phyloP scores from a whole-genome alignment of 2,888 invertebrate genomes.

The Neuroscelio doddi region DNA sequence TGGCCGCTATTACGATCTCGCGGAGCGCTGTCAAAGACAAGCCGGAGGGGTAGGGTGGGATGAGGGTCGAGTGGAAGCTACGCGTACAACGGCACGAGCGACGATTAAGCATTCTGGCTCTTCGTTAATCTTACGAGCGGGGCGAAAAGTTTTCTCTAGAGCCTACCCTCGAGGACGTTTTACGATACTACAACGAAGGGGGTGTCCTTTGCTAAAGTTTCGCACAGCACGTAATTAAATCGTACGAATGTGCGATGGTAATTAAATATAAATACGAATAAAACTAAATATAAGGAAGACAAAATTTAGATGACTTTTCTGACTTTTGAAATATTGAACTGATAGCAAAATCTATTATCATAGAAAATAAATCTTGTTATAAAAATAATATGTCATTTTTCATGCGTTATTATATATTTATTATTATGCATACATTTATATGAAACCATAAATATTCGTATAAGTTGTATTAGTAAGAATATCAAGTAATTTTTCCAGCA shows the following conservation, averaged over 20 bases:
- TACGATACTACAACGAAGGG: conserved; percentile 60
- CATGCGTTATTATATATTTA: too few species aligned
- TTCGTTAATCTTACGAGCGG: conserved; percentile 60
- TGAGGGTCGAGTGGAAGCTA: neutral
- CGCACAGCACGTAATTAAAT: conserved; percentile 9
- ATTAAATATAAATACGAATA: neutral
- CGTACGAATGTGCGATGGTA: neutral
- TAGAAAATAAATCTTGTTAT: too few species aligned
- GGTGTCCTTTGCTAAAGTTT: conserved; percentile 42
- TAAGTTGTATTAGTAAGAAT: too few species aligned
- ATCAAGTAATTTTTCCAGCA: too few species aligned
- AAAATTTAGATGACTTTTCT: too few species aligned
- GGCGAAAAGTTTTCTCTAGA: conserved; percentile 54
- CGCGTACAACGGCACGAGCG: conserved; percentile 33
- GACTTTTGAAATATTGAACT: too few species aligned
- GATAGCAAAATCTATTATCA: too few species aligned
- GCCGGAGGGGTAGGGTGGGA: neutral
- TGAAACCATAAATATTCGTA: too few species aligned
- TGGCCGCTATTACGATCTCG: conserved; percentile 31
- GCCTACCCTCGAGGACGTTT: conserved; percentile 51
- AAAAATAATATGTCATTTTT: too few species aligned
- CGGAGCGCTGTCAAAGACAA: conserved; percentile 28
- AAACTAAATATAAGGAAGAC: too few species aligned
- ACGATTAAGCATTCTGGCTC: conserved; percentile 46
- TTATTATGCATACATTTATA: too few species aligned